Conservation (phyloP, 2,888 invertebrate genomes). For the Tolmerus cingulatus region DNA sequence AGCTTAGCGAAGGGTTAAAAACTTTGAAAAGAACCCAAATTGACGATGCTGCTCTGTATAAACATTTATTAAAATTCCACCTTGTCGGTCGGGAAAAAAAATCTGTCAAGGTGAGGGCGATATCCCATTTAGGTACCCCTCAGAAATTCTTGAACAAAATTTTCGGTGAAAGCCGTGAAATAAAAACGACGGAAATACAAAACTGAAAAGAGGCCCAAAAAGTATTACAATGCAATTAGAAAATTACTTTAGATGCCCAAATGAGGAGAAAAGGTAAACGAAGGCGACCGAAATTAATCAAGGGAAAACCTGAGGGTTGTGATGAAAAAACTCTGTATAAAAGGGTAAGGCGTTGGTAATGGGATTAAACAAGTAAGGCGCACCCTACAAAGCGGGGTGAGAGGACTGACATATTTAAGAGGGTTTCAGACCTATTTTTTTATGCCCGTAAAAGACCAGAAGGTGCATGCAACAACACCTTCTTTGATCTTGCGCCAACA, state of each 20-base stretch:
- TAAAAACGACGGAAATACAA: background rate
- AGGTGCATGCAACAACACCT: background rate
- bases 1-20: conserved; percentile 10
- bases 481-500: background rate
- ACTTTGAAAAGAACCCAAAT: background rate
- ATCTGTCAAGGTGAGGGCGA: background rate
- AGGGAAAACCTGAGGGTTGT: background rate
- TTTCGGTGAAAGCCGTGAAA: background rate
- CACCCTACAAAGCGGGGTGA: background rate
- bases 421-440: background rate
- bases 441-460: background rate
- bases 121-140: background rate
- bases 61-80: background rate
- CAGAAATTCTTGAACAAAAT: background rate
- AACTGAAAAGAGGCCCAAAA: background rate
- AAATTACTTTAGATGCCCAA: conserved; percentile 16
- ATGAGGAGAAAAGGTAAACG: background rate
- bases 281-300: conserved; percentile 27
- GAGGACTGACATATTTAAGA: background rate
- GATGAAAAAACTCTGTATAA: conserved; percentile 5
- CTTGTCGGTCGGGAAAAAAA: background rate
- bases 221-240: conserved; percentile 31
- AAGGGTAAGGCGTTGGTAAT: conserved; percentile 2
- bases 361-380: background rate
- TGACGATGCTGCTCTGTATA: background rate